A percentile compares a stretch with the other conserved stretches of the same genome.
phyloP scores from a whole-genome alignment of 2,113 vertebrate genomes.

The Mastomys coucha region DNA sequence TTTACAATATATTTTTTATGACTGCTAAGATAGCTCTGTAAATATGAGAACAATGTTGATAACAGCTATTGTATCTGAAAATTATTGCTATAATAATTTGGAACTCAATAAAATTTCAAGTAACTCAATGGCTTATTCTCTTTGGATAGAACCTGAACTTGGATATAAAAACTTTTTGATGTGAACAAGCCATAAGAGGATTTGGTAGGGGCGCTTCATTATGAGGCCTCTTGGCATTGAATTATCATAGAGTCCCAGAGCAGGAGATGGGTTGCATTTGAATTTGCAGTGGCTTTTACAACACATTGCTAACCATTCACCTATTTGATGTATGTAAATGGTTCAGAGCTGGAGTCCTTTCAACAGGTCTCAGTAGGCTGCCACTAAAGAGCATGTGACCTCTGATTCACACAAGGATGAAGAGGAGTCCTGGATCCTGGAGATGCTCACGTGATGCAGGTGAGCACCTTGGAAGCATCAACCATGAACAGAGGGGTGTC shows the following conservation, averaged over 20 bases:
- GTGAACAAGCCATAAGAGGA: conserved; percentile 52
- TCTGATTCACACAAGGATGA: conserved; percentile 30
- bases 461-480: neutral
- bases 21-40: conserved; percentile 53
- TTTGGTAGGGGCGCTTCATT: conserved; percentile 15
- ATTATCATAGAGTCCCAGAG: conserved; percentile 55
- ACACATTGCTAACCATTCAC: conserved; percentile 23
- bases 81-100: conserved; percentile 74
- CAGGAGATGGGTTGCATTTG: neutral
- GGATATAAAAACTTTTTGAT: conserved; percentile 56
- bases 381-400: neutral
- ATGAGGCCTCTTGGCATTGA: neutral
- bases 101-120: conserved; percentile 71
- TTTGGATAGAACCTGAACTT: conserved; percentile 66
- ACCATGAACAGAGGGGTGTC: neutral
- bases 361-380: neutral
- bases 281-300: neutral
- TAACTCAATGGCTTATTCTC: conserved; percentile 67
- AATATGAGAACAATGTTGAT: conserved; percentile 68
- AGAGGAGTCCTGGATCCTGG: neutral
- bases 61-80: conserved; percentile 65
- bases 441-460: neutral
- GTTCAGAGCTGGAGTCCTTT: neutral
- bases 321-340: neutral
- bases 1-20: conserved; percentile 69